Evolutionary conservation across 2,797 vertebrate genomes (phyloP).

Genomic region (Chloroceryle inda): DNA sequence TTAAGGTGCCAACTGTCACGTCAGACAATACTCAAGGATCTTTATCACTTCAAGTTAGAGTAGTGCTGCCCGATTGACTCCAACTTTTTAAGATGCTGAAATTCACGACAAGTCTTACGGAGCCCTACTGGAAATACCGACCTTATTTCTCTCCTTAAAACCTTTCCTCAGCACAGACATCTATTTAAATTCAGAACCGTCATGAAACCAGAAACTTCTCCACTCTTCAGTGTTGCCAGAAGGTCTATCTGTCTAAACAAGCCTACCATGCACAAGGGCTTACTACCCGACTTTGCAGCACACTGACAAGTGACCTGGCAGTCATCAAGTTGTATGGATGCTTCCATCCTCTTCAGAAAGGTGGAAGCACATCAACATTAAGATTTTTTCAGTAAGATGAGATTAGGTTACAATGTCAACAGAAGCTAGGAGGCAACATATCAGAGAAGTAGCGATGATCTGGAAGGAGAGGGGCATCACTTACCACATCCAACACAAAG

Average conservation of each 20-base stretch:
- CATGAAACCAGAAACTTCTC: background rate
- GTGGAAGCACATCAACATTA: background rate
- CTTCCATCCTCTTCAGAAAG: background rate
- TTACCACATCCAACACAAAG: background rate
- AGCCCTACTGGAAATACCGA: background rate
- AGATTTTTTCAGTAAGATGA: background rate
- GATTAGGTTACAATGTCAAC: background rate
- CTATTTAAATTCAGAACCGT: background rate
- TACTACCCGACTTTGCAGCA: background rate
- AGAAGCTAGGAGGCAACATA: background rate
- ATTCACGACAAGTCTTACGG: background rate
- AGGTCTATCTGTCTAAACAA: background rate
- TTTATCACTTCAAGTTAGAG: background rate
- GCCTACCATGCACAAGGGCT: background rate
- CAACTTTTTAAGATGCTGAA: background rate
- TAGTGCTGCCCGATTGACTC: background rate
- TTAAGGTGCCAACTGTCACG: background rate
- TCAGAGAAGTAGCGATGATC: accelerated
- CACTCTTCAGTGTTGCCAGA: background rate
- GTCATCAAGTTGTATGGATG: background rate
- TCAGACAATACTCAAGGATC: background rate
- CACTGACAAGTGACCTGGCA: background rate
- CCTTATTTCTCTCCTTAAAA: background rate
- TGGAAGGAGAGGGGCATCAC: background rate
- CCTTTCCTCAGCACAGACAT: background rate